Evolutionary conservation across 1,140 invertebrate genomes (phyloP), one percentile per base, ranked within the genome.

Genomic region (Pseudomyrmex flavicornis): DNA sequence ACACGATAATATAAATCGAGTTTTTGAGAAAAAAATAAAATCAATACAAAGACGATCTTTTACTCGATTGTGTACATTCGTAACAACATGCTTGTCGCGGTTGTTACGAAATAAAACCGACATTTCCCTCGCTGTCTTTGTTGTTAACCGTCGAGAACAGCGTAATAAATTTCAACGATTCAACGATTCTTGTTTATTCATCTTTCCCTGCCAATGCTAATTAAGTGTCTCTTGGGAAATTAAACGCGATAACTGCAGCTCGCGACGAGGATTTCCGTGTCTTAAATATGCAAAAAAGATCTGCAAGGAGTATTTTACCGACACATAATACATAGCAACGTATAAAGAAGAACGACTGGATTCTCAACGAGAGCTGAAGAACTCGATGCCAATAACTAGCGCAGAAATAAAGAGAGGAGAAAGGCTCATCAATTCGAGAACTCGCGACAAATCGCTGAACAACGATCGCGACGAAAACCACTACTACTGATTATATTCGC

Each of bases 221-320:
- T 80, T 59, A 50, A 70, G 15, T 15, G 54, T 48, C 65, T 50
- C 44, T 20, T 26, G 76, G 44, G 12, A 35, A 59, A 72, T 61
- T 59, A 59, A 70, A 70, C 46, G 66, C 44, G 44, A 46, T 48
- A 46, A 44, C 66, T 44, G 22, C 44, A 8, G 20, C 58, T 66
- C 26, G n/a, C 12, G 35, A 7, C 22, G 20, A 12, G 2, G 58
- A 35, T 35, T 35, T 68, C 2, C n/a, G 62, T 10, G 44, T 26
- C 54, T 50, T 72, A 72, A 48, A 79, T 69, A 26, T 17, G 59
- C 72, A 70, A 80, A 70, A 80, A 17, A 50, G 3, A 70, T 61
- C 4, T 56, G 22, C 46, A 46, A 80, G 5, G 13, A 54, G 7
- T 7, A 35, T 4, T 35, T 35, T 35, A 35, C 35, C 35, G 5